These are phyloP conservation scores for Cotesia vestalis DNA, from an alignment of 1,140 invertebrate genomes.

Conservation along the genomic window DNA sequence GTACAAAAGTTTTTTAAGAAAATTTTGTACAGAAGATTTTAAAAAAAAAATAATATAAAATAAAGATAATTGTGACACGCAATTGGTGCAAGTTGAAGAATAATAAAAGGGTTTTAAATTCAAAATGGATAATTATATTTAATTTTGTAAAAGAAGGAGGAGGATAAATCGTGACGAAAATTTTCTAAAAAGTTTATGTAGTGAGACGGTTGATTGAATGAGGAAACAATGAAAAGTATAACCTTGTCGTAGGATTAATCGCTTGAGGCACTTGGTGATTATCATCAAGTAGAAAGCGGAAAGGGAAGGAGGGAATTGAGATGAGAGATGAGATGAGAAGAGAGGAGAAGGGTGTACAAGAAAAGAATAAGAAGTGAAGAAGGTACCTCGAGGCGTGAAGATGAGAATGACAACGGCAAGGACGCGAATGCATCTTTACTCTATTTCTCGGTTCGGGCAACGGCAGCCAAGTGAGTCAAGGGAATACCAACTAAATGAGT, in stretches of 20 bases:
- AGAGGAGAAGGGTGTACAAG: no score
- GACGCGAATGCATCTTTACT: no score
- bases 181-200: background rate
- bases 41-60: no score
- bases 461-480: constrained; percentile 20
- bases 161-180: background rate
- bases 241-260: constrained; percentile 2
- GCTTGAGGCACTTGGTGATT: constrained; percentile 14
- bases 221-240: constrained; percentile 15
- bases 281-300: constrained; percentile 3
- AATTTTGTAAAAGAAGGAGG: no score
- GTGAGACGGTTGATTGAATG: background rate
- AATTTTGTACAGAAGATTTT: no score
- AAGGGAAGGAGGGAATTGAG: background rate
- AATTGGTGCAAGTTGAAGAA: no score
- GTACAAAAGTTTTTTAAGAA: no score
- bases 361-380: background rate
- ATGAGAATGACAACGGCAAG: constrained; percentile 20
- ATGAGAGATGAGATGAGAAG: background rate
- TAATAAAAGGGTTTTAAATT: no score
- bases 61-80: no score
- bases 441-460: background rate
- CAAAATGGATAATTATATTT: no score
- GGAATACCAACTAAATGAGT: constrained; percentile 32
- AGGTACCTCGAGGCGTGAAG: constrained; percentile 24